Evolutionary conservation across 2,888 invertebrate species (phyloP).

Genomic region (Tachina fera): DNA sequence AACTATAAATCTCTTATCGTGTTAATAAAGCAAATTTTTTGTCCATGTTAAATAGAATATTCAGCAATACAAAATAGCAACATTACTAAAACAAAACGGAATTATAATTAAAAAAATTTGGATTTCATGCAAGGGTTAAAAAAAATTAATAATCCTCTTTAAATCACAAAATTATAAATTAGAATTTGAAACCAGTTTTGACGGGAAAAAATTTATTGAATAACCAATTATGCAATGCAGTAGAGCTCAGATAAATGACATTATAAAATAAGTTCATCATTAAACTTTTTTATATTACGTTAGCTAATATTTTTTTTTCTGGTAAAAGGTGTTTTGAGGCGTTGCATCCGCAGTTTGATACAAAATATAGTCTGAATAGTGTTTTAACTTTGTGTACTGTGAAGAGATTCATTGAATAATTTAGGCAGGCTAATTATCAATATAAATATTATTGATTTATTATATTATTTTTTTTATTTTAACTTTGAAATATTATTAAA

Average conservation of each 20-base stretch:
- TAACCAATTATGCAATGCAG: background rate
- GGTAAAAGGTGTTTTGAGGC: too few species aligned
- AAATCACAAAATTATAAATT: slow-evolving; percentile 42
- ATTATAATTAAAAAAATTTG: background rate
- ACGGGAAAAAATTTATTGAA: background rate
- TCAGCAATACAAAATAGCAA: background rate
- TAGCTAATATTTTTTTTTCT: too few species aligned
- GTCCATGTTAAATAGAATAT: background rate
- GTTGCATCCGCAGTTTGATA: too few species aligned
- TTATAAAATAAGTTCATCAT: too few species aligned
- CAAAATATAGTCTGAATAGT: too few species aligned
- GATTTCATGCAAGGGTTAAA: background rate
- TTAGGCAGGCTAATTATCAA: background rate
- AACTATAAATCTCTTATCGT: slow-evolving; percentile 3
- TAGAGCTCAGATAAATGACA: background rate
- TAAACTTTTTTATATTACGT: too few species aligned
- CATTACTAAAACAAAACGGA: background rate
- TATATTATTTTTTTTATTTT: background rate
- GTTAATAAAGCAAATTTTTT: slow-evolving; percentile 23
- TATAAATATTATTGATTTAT: background rate
- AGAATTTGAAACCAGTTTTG: slow-evolving; percentile 25
- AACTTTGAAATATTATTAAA: background rate
- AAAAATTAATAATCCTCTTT: slow-evolving; percentile 28
- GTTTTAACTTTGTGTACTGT: too few species aligned
- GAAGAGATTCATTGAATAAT: too few species aligned